Percentiles rank a stretch among this genome's conserved stretches.
Conservation (phyloP, 2,113 vertebrate species). For the Cygnus buccinator region DNA sequence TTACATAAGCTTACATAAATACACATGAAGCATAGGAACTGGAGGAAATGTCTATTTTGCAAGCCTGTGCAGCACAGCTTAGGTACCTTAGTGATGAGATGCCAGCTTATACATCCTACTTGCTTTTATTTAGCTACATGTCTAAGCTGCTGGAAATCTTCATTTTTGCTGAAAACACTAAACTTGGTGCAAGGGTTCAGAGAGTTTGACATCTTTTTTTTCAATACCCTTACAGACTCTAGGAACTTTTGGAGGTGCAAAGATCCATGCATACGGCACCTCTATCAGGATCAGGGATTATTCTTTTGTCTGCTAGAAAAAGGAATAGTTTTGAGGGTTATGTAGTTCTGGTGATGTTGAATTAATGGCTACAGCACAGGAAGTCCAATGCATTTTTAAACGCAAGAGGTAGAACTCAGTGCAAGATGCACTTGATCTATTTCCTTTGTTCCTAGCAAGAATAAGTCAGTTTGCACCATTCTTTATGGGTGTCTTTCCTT, state of each 20-base stretch:
- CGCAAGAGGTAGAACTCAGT: not conserved
- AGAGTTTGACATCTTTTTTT: not conserved
- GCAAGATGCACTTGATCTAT: not conserved
- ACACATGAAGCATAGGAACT: not conserved
- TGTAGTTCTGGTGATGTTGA: not conserved
- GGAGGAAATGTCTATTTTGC: not conserved
- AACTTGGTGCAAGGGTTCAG: not conserved
- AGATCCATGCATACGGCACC: not conserved
- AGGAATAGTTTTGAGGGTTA: not conserved
- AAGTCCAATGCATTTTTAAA: not conserved
- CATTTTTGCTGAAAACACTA: not conserved
- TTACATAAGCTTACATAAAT: no score
- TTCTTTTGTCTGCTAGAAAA: not conserved
- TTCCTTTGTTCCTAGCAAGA: not conserved
- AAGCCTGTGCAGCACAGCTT: not conserved
- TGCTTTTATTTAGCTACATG: not conserved
- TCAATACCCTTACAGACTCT: not conserved
- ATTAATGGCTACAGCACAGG: not conserved
- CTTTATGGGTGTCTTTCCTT: not conserved
- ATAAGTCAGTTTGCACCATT: not conserved
- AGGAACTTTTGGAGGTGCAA: not conserved
- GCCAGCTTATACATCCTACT: not conserved
- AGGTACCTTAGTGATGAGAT: not conserved
- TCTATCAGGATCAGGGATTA: not conserved
- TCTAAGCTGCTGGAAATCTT: not conserved